phyloP scores from a whole-genome alignment of 2,888 invertebrate species.

The Megastigmus dorsalis region DNA sequence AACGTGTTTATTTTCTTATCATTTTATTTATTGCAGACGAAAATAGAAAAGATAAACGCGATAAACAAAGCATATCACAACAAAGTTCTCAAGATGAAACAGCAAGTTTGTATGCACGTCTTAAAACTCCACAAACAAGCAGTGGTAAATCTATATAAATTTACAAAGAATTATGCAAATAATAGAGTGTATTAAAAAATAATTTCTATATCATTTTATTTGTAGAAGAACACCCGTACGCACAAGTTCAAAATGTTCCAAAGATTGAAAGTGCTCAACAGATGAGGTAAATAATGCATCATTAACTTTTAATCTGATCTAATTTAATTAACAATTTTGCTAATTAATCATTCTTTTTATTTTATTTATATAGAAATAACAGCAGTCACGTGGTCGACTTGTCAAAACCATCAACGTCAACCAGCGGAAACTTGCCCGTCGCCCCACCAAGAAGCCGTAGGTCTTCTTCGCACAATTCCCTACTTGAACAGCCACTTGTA shows the following conservation, averaged over 20 bases:
- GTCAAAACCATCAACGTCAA: constrained; percentile 65
- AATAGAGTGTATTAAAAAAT: constrained; percentile 32
- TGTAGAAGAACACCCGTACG: constrained; percentile 82
- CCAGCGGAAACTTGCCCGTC: constrained; percentile 66
- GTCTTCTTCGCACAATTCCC: constrained; percentile 75
- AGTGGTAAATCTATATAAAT: constrained; percentile 74
- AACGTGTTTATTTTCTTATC: constrained; percentile 11
- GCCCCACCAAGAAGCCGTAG: constrained; percentile 76
- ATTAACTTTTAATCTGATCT: neutral
- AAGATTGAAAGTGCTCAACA: constrained; percentile 67
- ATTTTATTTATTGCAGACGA: constrained; percentile 54
- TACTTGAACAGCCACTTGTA: constrained; percentile 64
- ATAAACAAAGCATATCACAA: constrained; percentile 77
- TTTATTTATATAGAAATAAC: constrained; percentile 60
- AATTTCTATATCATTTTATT: constrained; percentile 47
- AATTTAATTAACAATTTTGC: neutral
- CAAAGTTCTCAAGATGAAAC: constrained; percentile 80
- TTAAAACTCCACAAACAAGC: constrained; percentile 81
- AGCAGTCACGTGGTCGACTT: constrained; percentile 61
- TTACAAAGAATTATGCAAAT: constrained; percentile 22
- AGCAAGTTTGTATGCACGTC: constrained; percentile 80
- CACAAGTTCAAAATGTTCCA: constrained; percentile 79
- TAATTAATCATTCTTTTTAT: neutral
- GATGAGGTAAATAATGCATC: constrained; percentile 61
- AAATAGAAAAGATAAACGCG: constrained; percentile 63